A percentile compares a stretch with the other conserved stretches of the same genome.
These are phyloP conservation scores for Artibeus jamaicensis DNA, from an alignment of 2,797 vertebrate species.

Conservation along the genomic window DNA sequence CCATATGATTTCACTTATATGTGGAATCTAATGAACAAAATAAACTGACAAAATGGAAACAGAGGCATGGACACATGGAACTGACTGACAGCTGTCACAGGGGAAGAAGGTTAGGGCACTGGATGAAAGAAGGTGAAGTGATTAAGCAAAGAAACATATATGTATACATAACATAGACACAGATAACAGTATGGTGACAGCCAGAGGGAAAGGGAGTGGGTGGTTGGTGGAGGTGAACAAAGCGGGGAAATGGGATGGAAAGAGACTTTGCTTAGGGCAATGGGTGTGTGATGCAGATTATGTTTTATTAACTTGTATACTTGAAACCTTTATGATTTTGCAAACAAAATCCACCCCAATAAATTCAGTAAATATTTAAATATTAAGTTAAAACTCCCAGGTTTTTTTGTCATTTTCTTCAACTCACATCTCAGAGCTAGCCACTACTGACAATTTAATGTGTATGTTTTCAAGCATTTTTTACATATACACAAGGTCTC, in stretches of 20 bases:
- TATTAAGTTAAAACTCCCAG: background rate
- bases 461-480: background rate
- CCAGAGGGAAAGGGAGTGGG: no score
- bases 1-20: background rate
- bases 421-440: background rate
- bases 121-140: background rate
- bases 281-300: no score
- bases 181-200: no score
- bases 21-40: background rate
- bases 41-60: background rate
- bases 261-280: no score
- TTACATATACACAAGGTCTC: background rate
- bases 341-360: no score
- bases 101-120: background rate
- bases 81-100: background rate
- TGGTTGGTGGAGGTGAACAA: no score
- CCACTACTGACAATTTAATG: background rate
- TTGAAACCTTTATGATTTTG: no score
- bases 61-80: background rate
- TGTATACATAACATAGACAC: no score
- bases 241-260: no score
- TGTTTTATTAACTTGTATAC: no score
- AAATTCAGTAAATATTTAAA: conserved; percentile 23
- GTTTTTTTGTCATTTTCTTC: background rate
- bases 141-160: no score